These are phyloP conservation scores for Melanaphis sacchari DNA, from an alignment of 1,140 invertebrate genomes.

Conservation along the genomic window DNA sequence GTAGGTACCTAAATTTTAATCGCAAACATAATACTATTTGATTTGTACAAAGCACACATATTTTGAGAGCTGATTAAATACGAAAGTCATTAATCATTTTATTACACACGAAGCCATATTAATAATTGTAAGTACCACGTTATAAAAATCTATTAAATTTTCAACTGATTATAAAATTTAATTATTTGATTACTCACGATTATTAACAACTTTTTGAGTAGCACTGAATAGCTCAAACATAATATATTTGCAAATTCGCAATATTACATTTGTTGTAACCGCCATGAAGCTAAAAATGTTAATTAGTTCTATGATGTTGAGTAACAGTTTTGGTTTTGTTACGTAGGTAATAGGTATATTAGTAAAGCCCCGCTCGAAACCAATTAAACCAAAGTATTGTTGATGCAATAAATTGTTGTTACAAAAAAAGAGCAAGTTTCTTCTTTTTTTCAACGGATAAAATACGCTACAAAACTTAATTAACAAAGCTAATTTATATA, in stretches of 20 bases:
- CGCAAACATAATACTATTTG: background rate
- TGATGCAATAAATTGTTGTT: background rate
- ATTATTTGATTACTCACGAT: background rate
- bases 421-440: background rate
- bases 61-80: background rate
- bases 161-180: slow-evolving; percentile 18
- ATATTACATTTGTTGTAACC: background rate
- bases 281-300: background rate
- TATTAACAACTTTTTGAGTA: background rate
- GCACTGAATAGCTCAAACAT: background rate
- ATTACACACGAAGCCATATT: background rate
- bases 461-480: background rate
- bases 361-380: background rate
- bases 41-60: background rate
- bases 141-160: background rate
- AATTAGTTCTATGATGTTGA: slow-evolving; percentile 14
- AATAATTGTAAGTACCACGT: background rate
- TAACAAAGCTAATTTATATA: background rate
- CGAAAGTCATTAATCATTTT: background rate
- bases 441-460: background rate
- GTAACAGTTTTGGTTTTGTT: background rate
- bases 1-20: background rate
- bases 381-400: background rate
- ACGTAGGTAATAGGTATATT: background rate
- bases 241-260: background rate